Percentiles rank a stretch among this genome's conserved stretches.
Evolutionary conservation across 2,113 vertebrate genomes (phyloP).

Genomic region (Pedetes capensis): DNA sequence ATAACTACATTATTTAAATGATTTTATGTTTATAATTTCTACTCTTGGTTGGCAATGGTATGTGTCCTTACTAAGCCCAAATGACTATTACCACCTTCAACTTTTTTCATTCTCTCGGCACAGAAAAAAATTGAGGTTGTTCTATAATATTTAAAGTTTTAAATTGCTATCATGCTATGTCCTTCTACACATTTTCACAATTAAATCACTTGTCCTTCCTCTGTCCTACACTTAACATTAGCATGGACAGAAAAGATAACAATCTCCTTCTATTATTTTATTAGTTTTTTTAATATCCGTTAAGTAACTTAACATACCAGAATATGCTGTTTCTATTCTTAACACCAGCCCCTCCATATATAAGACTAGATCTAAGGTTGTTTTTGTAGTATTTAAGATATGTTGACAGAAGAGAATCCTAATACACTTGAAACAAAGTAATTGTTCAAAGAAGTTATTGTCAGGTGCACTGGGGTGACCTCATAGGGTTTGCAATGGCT

Average conservation of each 20-base stretch:
- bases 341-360: no score
- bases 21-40: background rate
- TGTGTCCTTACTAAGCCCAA: background rate
- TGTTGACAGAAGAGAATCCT: background rate
- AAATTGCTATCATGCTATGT: background rate
- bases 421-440: background rate
- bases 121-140: background rate
- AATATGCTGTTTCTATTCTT: background rate
- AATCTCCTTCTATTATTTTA: background rate
- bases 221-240: background rate
- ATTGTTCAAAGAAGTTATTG: no score
- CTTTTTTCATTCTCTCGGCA: background rate
- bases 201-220: constrained; percentile 10
- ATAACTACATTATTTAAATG: background rate
- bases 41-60: background rate
- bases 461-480: no score
- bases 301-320: background rate
- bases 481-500: no score
- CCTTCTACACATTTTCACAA: background rate
- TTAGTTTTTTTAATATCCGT: background rate
- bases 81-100: constrained; percentile 6
- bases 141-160: background rate
- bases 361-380: background rate
- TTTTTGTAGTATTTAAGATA: background rate
- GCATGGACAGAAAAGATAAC: constrained; percentile 11